These are phyloP conservation scores for Lophius americanus DNA, from an alignment of 2,797 vertebrate genomes.

Conservation along the genomic window DNA sequence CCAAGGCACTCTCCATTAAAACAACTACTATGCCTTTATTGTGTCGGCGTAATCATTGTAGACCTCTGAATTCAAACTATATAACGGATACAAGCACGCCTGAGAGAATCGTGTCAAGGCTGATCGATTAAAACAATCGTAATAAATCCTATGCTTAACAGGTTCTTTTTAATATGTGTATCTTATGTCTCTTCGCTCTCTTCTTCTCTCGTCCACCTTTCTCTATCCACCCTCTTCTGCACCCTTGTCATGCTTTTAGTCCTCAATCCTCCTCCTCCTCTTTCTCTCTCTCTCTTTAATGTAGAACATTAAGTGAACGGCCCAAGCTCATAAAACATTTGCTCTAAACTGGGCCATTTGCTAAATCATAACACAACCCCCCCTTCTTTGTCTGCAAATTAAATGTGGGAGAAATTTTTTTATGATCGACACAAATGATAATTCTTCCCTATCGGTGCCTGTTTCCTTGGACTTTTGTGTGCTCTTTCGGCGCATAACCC, in stretches of 20 bases:
- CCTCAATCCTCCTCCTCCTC: conserved; percentile 1
- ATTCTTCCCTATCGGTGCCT: conserved; percentile 31
- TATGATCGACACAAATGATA: conserved; percentile 55
- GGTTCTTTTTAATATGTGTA: conserved; percentile 16
- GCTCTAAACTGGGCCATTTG: conserved; percentile 54
- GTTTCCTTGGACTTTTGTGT: conserved; percentile 32
- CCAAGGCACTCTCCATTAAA: too few species aligned
- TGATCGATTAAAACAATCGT: too few species aligned
- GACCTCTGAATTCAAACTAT: too few species aligned
- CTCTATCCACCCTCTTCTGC: not conserved
- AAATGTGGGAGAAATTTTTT: conserved; percentile 38
- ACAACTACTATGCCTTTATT: too few species aligned
- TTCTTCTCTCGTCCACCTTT: not conserved
- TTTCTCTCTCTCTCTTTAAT: conserved; percentile 41
- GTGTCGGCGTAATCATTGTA: too few species aligned
- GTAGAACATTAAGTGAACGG: conserved; percentile 40
- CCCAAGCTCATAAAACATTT: conserved; percentile 45
- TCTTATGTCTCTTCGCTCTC: conserved; percentile 10
- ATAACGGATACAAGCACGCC: too few species aligned
- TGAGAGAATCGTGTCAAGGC: too few species aligned
- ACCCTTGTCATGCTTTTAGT: conserved; percentile 24
- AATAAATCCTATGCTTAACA: too few species aligned
- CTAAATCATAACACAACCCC: conserved; percentile 60
- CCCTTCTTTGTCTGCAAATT: conserved; percentile 52
- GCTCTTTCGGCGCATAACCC: conserved; percentile 37